Evolutionary conservation across 2,113 vertebrate genomes (phyloP).

Genomic region (Serinus canaria): DNA sequence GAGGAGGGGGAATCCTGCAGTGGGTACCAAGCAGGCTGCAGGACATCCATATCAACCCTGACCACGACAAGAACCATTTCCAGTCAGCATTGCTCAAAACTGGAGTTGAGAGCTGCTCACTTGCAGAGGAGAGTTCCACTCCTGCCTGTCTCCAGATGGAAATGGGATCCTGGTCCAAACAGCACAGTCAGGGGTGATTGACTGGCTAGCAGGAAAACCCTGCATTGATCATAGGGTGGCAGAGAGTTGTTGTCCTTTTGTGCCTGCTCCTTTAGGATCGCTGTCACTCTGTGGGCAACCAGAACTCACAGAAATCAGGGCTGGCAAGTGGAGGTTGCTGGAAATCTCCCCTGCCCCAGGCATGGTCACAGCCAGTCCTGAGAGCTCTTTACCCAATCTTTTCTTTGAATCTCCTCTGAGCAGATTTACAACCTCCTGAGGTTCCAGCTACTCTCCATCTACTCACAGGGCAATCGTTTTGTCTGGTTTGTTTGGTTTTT

Average conservation of each 20-base stretch:
- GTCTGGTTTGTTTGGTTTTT: neutral
- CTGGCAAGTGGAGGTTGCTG: neutral
- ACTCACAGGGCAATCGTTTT: neutral
- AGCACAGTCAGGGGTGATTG: neutral
- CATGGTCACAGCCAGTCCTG: neutral
- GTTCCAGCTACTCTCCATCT: neutral
- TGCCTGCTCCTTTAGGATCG: neutral
- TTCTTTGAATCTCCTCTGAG: neutral
- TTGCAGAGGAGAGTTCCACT: neutral
- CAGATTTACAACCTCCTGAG: neutral
- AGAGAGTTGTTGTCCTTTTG: neutral
- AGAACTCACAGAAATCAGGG: neutral
- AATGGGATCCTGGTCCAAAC: neutral
- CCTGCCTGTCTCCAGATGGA: neutral
- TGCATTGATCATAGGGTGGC: neutral
- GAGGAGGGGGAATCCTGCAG: neutral
- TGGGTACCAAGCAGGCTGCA: neutral
- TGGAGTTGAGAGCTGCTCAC: neutral
- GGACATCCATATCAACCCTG: neutral
- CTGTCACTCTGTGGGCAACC: neutral
- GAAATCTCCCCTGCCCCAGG: neutral
- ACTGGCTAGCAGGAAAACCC: neutral
- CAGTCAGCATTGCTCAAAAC: neutral
- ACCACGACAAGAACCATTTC: fast-evolving
- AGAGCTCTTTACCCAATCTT: neutral